Percentiles rank a stretch among this genome's conserved stretches.
Conservation (phyloP, 2,113 vertebrate species). For the Haemorhous mexicanus region DNA sequence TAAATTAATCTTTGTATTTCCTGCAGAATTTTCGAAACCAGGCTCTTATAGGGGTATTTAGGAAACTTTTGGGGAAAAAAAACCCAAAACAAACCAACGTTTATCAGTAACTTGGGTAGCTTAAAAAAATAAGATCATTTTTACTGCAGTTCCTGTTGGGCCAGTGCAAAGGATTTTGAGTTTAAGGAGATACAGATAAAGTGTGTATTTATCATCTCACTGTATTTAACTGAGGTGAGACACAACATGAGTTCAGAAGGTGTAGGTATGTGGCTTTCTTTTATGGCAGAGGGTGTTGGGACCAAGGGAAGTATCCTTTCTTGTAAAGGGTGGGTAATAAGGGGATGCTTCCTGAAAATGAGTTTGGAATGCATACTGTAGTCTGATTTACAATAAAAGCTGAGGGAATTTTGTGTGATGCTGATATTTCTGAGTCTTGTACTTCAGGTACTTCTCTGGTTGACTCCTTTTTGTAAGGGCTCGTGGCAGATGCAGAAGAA, state of each 20-base stretch:
- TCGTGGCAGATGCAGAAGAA: background rate
- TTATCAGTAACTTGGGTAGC: background rate
- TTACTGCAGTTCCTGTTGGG: background rate
- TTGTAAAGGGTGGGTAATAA: background rate
- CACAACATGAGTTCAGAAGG: background rate
- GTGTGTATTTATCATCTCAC: background rate
- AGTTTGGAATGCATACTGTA: background rate
- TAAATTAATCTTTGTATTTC: background rate
- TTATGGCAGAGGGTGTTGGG: background rate
- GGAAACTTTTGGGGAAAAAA: background rate
- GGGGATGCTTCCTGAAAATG: background rate
- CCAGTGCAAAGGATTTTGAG: background rate
- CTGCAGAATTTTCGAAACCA: background rate
- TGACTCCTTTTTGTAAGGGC: background rate
- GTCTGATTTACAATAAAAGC: background rate
- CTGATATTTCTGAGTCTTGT: rapidly evolving
- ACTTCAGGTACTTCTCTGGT: background rate
- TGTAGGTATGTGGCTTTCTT: background rate
- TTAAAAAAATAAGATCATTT: background rate
- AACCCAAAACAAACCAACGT: background rate
- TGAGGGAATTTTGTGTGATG: background rate
- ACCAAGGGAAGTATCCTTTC: background rate
- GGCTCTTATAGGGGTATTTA: background rate
- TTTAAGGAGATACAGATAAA: background rate
- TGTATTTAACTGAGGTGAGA: background rate